Base-by-base conservation (phyloP, 2,888 invertebrate genomes). In the Drosophila mettleri region DNA sequence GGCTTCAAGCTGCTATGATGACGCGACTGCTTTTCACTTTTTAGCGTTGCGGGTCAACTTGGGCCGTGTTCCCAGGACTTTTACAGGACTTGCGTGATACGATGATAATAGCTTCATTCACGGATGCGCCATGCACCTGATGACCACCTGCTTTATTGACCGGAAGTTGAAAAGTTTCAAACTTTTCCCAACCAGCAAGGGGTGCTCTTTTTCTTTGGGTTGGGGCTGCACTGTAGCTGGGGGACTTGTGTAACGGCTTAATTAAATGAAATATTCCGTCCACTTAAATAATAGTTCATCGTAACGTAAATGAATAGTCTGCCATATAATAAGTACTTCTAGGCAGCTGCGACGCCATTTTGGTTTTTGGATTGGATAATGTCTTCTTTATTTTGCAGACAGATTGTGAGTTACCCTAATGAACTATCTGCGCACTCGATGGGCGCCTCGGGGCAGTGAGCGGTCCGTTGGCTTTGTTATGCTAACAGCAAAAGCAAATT, bases 101-200 rank as follows among this genome's bases (percentile, higher is more conserved):
- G 61, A 41, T 86, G 61, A 41, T 86, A 86, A 86, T 86, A 77
- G 86, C 85, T 86, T 79, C 34, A 86, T 85, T 82, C 75, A 69
- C 64, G 69, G 79, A 83, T 82, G 80, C 84, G 64, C 74, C 75
- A 74, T 79, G 82, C 88, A 88, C 88, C 89, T 88, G 88, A 88
- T 71, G 74, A 52, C 79, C 90, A 90, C 89, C 90, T 90, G 90
- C 87, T 76, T 66, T 76, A 58, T 79, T 89, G 85, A 81, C 88
- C 89, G 88, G 84, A 90, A 89, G 90, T 87, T 89, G 77, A 87
- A 88, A 90, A 90, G 89, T 90, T 90, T 78, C 27, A 49, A 89
- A 90, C 82, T 86, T 89, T 86, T 69, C 60, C 63, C 46, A 48
- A 10, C 53, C 48, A 49, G 54, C 29, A 20, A 41, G 69, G 68